Evolutionary conservation across 2,888 invertebrate genomes (phyloP).

Genomic region (Neoaliturus tenellus): DNA sequence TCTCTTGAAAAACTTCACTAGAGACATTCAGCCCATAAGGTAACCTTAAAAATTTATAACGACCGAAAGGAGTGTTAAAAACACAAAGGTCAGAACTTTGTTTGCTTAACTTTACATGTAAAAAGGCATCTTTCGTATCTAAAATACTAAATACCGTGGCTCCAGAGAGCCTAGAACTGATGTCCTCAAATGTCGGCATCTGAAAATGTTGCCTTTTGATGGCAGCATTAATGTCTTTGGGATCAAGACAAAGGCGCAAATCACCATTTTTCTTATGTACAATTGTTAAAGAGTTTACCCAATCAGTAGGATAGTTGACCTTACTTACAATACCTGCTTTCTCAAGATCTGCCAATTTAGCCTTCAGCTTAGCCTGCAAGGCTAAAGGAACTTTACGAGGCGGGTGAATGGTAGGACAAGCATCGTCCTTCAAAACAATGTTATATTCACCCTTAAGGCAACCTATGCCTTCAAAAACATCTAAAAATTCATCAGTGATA

Average conservation of each 20-base stretch:
- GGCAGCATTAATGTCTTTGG: conserved; percentile 59
- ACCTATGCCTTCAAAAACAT: background rate
- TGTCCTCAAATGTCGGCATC: conserved; percentile 63
- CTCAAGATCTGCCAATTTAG: conserved; percentile 38
- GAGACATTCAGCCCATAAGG: conserved; percentile 33
- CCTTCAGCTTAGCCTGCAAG: background rate
- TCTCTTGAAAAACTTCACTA: conserved; percentile 63
- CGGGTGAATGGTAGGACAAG: conserved; percentile 2
- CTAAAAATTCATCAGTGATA: background rate
- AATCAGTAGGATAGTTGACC: conserved; percentile 58
- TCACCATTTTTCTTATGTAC: conserved; percentile 56
- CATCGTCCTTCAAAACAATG: conserved; percentile 7
- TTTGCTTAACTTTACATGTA: conserved; percentile 52
- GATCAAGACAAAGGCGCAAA: conserved; percentile 59
- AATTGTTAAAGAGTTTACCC: conserved; percentile 59
- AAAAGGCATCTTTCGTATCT: conserved; percentile 59
- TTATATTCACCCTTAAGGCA: conserved; percentile 4
- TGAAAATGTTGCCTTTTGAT: conserved; percentile 53
- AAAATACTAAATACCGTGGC: conserved; percentile 64
- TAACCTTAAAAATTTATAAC: conserved; percentile 48
- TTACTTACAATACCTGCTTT: conserved; percentile 50
- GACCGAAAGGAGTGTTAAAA: conserved; percentile 60
- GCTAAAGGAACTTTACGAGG: conserved; percentile 24
- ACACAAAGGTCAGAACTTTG: conserved; percentile 50
- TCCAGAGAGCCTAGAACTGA: conserved; percentile 62